Conservation (phyloP, 2,888 invertebrate species). For the Anaspis maculata region DNA sequence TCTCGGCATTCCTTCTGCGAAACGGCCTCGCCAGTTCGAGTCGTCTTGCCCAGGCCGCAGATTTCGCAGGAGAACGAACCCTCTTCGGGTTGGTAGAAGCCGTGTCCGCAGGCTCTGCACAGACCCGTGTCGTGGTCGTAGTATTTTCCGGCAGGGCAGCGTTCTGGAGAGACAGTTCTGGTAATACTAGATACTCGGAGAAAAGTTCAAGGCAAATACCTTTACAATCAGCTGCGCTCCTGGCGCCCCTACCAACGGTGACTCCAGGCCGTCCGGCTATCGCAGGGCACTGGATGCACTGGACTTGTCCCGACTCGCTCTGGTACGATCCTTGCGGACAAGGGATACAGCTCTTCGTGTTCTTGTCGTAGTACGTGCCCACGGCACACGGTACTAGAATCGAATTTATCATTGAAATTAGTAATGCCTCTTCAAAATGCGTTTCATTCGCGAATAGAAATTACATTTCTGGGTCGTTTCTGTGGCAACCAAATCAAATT, state of each 20-base stretch:
- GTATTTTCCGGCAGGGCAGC: slow-evolving; percentile 90
- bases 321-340: slow-evolving; percentile 90
- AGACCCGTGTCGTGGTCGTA: slow-evolving; percentile 82
- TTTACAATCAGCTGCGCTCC: slow-evolving; percentile 84
- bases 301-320: slow-evolving; percentile 82
- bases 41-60: slow-evolving; percentile 87
- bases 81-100: slow-evolving; percentile 85
- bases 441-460: too few relatives aligned
- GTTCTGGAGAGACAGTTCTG: slow-evolving; percentile 49
- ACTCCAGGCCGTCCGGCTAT: slow-evolving; percentile 87
- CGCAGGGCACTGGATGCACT: slow-evolving; percentile 82
- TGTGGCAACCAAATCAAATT: too few relatives aligned
- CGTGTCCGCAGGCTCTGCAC: slow-evolving; percentile 88
- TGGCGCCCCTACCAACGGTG: slow-evolving; percentile 77
- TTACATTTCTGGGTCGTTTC: too few relatives aligned
- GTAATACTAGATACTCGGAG: neutral
- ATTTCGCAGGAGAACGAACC: slow-evolving; percentile 83
- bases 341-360: slow-evolving; percentile 68
- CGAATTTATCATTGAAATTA: neutral
- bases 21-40: slow-evolving; percentile 81
- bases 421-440: neutral
- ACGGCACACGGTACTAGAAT: slow-evolving; percentile 77
- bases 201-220: slow-evolving; percentile 39
- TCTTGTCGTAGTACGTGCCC: slow-evolving; percentile 76
- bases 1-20: slow-evolving; percentile 82